Percentiles rank a stretch among this genome's conserved stretches.
Evolutionary conservation across 2,888 invertebrate species (phyloP).

Genomic region (Eupithecia tripunctaria): DNA sequence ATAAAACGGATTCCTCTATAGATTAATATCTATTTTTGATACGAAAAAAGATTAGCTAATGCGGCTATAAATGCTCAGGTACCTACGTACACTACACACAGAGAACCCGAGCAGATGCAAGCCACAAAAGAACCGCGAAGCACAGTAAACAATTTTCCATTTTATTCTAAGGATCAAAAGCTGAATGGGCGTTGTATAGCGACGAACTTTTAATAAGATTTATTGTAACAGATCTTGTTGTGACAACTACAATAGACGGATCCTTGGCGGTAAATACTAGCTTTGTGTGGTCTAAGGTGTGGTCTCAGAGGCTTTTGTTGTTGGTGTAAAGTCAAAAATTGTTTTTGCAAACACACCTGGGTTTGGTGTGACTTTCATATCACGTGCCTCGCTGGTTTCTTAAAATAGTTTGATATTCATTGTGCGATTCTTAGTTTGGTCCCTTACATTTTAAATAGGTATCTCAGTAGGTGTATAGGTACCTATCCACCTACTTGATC

Average conservation of each 20-base stretch:
- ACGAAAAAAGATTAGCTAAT: constrained; percentile 23
- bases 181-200: constrained; percentile 76
- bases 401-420: constrained; percentile 11
- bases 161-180: constrained; percentile 68
- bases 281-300: constrained; percentile 81
- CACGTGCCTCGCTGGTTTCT: constrained; percentile 17
- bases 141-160: constrained; percentile 71
- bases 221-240: constrained; percentile 85
- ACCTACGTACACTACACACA: constrained; percentile 15
- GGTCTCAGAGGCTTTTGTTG: constrained; percentile 68
- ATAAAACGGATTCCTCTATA: neutral
- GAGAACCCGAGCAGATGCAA: constrained; percentile 66
- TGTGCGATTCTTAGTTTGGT: neutral
- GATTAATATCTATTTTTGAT: constrained; percentile 2
- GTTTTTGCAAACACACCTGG: constrained; percentile 72
- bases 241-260: constrained; percentile 78
- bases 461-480: neutral
- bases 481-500: neutral
- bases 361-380: constrained; percentile 21
- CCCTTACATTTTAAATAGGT: neutral
- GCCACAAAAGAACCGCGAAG: constrained; percentile 65
- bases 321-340: constrained; percentile 68
- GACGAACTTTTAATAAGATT: constrained; percentile 80
- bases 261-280: constrained; percentile 72
- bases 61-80: constrained; percentile 27